Percentiles rank a stretch among this genome's conserved stretches.
Conservation (phyloP, 2,888 invertebrate genomes). For the Chymomyza amoena region DNA sequence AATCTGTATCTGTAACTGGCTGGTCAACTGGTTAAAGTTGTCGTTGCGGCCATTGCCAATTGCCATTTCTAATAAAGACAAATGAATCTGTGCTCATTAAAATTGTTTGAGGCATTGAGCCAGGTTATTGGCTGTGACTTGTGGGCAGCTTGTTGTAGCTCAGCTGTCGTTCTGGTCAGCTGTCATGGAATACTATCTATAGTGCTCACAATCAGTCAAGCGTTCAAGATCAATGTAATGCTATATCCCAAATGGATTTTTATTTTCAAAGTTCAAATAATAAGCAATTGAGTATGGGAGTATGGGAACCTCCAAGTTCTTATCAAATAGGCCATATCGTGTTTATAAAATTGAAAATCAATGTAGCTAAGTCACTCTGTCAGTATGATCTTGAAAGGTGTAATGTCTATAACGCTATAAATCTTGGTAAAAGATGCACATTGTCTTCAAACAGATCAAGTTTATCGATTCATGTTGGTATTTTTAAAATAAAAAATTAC, state of each 20-base stretch:
- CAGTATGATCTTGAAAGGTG: accelerated
- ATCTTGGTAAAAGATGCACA: too few relatives aligned
- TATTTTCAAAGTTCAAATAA: neutral
- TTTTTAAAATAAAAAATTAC: too few relatives aligned
- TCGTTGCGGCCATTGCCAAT: slow-evolving; percentile 52
- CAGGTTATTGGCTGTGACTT: slow-evolving; percentile 59
- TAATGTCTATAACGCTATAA: too few relatives aligned
- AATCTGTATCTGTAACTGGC: slow-evolving; percentile 41
- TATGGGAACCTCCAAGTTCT: too few relatives aligned
- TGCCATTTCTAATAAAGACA: slow-evolving; percentile 70
- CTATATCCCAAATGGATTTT: neutral
- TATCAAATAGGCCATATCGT: too few relatives aligned
- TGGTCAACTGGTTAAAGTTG: neutral
- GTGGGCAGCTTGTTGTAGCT: slow-evolving; percentile 32
- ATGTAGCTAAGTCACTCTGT: too few relatives aligned
- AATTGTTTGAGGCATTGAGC: slow-evolving; percentile 52
- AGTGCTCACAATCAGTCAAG: slow-evolving; percentile 49
- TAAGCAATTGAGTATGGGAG: too few relatives aligned
- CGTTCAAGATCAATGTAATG: slow-evolving; percentile 60
- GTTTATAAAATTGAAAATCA: too few relatives aligned
- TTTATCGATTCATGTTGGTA: too few relatives aligned
- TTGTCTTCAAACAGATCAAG: too few relatives aligned
- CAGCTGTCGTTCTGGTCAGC: slow-evolving; percentile 27
- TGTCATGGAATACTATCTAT: slow-evolving; percentile 42
- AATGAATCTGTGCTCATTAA: slow-evolving; percentile 30